These are phyloP conservation scores for Cylloceria caligata DNA, from an alignment of 2,888 invertebrate species.

Conservation along the genomic window DNA sequence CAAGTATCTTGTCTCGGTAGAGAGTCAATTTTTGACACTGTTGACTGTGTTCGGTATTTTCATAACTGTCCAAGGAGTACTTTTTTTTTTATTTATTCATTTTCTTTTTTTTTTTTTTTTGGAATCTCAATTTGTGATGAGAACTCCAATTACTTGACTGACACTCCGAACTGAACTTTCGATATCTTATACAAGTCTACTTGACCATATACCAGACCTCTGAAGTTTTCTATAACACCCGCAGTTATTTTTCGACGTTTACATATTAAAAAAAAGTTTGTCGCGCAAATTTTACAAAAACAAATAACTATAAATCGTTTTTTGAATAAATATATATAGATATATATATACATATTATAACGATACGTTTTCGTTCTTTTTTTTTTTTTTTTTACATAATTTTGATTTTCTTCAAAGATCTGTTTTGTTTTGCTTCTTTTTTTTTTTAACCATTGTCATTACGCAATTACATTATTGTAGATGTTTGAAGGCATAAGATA, in stretches of 20 bases:
- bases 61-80: conserved; percentile 48
- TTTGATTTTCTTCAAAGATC: conserved; percentile 22
- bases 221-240: conserved; percentile 50
- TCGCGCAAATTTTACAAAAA: conserved; percentile 47
- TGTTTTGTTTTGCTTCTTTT: conserved; percentile 4
- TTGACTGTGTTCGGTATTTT: conserved; percentile 52
- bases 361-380: conserved; percentile 47
- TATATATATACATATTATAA: conserved; percentile 39
- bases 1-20: conserved; percentile 14
- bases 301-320: conserved; percentile 43
- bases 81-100: too few relatives aligned
- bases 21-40: conserved; percentile 25
- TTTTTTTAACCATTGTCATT: conserved; percentile 30
- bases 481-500: conserved; percentile 14
- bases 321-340: conserved; percentile 51
- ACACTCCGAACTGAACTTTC: conserved; percentile 62
- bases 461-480: conserved; percentile 17
- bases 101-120: conserved; percentile 18
- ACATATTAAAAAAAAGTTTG: conserved; percentile 37
- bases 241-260: conserved; percentile 51
- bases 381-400: conserved; percentile 43
- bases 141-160: conserved; percentile 12
- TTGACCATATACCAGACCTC: conserved; percentile 45
- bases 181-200: conserved; percentile 42
- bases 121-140: conserved; percentile 41